phyloP scores from a whole-genome alignment of 2,888 invertebrate genomes.

The Pseudeuparius sepicola region DNA sequence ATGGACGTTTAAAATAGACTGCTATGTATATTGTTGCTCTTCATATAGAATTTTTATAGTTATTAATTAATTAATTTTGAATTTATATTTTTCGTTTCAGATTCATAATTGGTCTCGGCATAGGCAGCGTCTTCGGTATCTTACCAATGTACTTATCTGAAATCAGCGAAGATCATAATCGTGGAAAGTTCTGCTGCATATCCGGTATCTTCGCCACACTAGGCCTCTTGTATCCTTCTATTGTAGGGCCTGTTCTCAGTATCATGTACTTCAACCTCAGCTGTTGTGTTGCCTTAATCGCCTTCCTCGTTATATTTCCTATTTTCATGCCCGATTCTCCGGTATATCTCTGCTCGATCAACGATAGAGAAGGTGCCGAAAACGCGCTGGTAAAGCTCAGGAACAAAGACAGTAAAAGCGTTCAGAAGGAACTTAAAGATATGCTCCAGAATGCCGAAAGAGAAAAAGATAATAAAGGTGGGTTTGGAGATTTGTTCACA shows the following conservation, averaged over 20 bases:
- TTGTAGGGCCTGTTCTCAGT: conserved; percentile 24
- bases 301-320: conserved; percentile 23
- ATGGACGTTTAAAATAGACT: no score
- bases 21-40: no score
- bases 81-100: conserved; percentile 22
- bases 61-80: not conserved
- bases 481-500: conserved; percentile 17
- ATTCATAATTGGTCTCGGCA: conserved; percentile 52
- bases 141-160: conserved; percentile 81
- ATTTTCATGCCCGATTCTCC: conserved; percentile 27
- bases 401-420: conserved; percentile 12
- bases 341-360: conserved; percentile 32
- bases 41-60: not conserved
- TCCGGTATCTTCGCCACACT: conserved; percentile 22
- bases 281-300: conserved; percentile 21
- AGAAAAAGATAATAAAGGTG: conserved; percentile 15
- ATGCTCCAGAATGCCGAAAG: conserved; percentile 14
- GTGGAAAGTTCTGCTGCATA: conserved; percentile 60
- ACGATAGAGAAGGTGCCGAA: conserved; percentile 49
- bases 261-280: conserved; percentile 23
- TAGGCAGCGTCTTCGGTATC: conserved; percentile 58
- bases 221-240: conserved; percentile 24
- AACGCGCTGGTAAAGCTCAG: conserved; percentile 35
- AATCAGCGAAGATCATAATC: conserved; percentile 65
- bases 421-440: conserved; percentile 17